These are phyloP conservation scores for Otus scops DNA, from an alignment of 2,797 vertebrate genomes.

Conservation along the genomic window DNA sequence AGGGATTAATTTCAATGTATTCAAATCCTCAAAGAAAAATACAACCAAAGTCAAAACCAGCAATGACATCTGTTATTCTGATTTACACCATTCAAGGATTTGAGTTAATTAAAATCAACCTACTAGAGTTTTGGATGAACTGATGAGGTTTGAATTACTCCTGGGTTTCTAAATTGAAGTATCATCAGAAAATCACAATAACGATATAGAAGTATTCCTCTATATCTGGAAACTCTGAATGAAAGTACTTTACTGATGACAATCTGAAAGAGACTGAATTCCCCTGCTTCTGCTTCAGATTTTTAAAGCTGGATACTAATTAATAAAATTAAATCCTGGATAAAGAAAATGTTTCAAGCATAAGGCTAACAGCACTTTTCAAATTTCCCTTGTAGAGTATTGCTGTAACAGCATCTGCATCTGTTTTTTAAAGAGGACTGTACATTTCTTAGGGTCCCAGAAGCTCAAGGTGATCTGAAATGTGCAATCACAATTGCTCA, in stretches of 20 bases:
- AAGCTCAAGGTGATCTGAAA: not conserved
- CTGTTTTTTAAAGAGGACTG: not conserved
- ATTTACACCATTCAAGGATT: not conserved
- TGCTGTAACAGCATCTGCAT: not conserved
- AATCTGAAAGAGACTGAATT: slow-evolving; percentile 22
- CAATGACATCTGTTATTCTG: not conserved
- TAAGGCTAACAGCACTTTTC: slow-evolving; percentile 13
- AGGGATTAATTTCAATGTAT: not conserved
- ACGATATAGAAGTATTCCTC: slow-evolving; percentile 3
- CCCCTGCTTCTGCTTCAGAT: not conserved
- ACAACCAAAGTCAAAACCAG: not conserved
- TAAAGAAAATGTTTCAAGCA: slow-evolving; percentile 38
- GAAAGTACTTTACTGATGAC: not conserved
- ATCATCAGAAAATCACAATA: slow-evolving; percentile 30
- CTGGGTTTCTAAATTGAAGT: slow-evolving; percentile 18
- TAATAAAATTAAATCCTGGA: slow-evolving; percentile 39
- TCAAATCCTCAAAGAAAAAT: not conserved
- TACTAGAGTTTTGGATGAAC: not conserved
- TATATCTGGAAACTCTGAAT: slow-evolving; percentile 17
- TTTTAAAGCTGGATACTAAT: slow-evolving; percentile 44
- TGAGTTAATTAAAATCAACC: slow-evolving; percentile 45
- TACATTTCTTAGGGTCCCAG: not conserved
- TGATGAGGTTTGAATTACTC: slow-evolving; percentile 28
- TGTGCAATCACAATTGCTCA: not conserved
- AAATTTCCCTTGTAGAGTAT: not conserved